phyloP scores from a whole-genome alignment of 2,888 invertebrate genomes.

The Leptarthrus brevirostris region DNA sequence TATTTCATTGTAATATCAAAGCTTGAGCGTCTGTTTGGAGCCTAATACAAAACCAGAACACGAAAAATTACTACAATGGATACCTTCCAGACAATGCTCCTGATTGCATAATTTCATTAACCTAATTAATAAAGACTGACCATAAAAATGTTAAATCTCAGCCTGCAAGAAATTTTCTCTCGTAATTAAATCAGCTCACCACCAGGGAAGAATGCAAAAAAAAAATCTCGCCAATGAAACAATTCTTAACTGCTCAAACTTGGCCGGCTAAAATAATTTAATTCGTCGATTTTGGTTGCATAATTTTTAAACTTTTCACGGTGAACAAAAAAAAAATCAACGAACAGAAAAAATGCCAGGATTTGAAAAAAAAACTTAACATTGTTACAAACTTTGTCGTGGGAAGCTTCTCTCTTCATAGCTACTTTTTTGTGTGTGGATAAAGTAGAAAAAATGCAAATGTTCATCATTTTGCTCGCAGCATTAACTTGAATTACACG shows the following conservation, averaged over 20 bases:
- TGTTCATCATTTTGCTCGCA: conserved; percentile 36
- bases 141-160: not conserved
- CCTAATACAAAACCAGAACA: no score
- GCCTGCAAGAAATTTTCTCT: not conserved
- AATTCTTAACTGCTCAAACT: not conserved
- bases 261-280: conserved; percentile 15
- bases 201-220: not conserved
- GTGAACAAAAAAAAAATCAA: not conserved
- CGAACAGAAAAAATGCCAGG: not conserved
- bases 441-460: conserved; percentile 25
- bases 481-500: conserved; percentile 35
- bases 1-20: no score
- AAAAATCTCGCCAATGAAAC: not conserved
- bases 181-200: not conserved
- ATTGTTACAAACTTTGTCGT: conserved; percentile 40
- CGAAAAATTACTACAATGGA: no score
- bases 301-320: conserved; percentile 13
- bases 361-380: conserved; percentile 18
- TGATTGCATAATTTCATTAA: conserved; percentile 28
- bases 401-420: not conserved
- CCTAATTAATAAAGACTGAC: not conserved
- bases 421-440: conserved; percentile 5
- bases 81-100: no score
- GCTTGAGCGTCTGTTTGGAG: no score
- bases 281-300: conserved; percentile 27